Evolutionary conservation across 2,113 vertebrate species (phyloP), one percentile per base, ranked within the genome.

Genomic region (Gallinago paraguaiae): DNA sequence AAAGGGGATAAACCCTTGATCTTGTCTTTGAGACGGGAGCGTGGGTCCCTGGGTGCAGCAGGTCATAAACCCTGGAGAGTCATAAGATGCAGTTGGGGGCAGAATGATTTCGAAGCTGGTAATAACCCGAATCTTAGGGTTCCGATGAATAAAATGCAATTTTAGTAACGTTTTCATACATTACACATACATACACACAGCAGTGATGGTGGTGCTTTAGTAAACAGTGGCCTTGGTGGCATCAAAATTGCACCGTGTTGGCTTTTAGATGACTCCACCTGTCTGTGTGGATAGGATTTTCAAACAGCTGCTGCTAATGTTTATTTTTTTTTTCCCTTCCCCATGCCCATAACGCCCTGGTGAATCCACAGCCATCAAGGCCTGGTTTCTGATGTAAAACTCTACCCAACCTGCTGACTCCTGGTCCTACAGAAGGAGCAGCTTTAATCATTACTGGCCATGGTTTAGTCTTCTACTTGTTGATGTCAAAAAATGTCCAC

Each of bases 261-360:
- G 97, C 97, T 98, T 97, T 98, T 98, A 98, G 98, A 98, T 98
- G 97, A 97, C 96, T 97, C 97, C 98, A 98, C 98, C 98, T 98
- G 97, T 97, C 97, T 98, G 93, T 89, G 39, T 97, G 97, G 98
- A 98, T 97, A 97, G 96, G 97, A 96, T 97, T 98, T 96, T 96
- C 95, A 88, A 80, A 97, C 98, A 98, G 97, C 97, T 98, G 98
- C 97, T 97, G 95, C 92, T 98, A 96, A 97, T 97, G 97, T 19
- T 68, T 97, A 92, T 96, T 91, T 95, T 88, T 8, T 2, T 46
- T 22, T 20, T 17, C 43, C 46, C 77, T 93, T 98, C 97, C 96
- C 95, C 65, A 81, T 91, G 94, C 96, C 97, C 95, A 97, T 95
- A 96, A 95, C 94, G 90, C 94, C 97, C 11, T 5, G 96, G 97